These are phyloP conservation scores for Volucella zonaria DNA, from an alignment of 2,888 invertebrate species.

Conservation along the genomic window DNA sequence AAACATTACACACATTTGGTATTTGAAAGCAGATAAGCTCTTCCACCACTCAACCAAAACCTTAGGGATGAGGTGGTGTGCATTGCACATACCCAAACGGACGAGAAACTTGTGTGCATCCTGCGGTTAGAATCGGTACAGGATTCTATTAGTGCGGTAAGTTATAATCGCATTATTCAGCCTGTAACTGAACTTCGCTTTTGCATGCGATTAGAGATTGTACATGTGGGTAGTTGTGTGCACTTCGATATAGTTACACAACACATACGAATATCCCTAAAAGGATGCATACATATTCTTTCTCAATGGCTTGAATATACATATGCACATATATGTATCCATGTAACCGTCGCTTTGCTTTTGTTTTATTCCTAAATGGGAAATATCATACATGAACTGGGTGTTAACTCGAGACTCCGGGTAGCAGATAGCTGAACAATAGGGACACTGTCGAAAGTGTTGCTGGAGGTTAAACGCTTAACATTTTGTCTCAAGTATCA, in stretches of 20 bases:
- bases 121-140: conserved; percentile 59
- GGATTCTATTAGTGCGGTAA: conserved; percentile 71
- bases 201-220: conserved; percentile 64
- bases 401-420: neutral
- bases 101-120: conserved; percentile 66
- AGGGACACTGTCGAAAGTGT: conserved; percentile 30
- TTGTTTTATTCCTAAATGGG: neutral
- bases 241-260: conserved; percentile 49
- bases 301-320: too few species aligned
- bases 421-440: conserved; percentile 5
- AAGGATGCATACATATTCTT: conserved; percentile 23
- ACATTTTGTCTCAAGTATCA: conserved; percentile 57
- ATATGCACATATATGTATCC: too few species aligned
- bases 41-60: conserved; percentile 40
- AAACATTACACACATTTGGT: conserved; percentile 54
- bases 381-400: too few species aligned
- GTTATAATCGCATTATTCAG: conserved; percentile 73
- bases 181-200: conserved; percentile 70
- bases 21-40: conserved; percentile 55
- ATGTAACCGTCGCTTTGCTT: conserved; percentile 51
- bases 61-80: neutral
- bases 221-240: conserved; percentile 23
- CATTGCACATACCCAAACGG: conserved; percentile 42
- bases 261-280: conserved; percentile 3
- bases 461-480: conserved; percentile 46